Percentiles rank a stretch among this genome's conserved stretches.
These are phyloP conservation scores for Lepidochitona cinerea DNA, from an alignment of 2,888 invertebrate genomes.

Conservation along the genomic window DNA sequence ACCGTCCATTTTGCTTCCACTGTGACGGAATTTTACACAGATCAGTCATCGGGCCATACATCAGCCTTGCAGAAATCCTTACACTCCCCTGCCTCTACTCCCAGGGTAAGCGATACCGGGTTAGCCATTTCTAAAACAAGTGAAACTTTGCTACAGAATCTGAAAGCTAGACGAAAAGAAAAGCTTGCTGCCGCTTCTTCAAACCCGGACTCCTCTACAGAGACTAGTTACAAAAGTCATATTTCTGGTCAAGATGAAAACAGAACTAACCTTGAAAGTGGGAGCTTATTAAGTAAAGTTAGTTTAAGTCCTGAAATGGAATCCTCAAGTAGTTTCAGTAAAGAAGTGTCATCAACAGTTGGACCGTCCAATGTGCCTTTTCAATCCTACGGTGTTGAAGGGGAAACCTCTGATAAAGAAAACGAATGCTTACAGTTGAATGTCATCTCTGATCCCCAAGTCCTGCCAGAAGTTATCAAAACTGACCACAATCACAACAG, in stretches of 20 bases:
- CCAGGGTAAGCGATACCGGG: not conserved
- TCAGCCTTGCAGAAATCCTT: not conserved
- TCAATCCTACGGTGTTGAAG: slow-evolving; percentile 26
- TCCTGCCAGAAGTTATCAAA: not conserved
- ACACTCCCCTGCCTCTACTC: not conserved
- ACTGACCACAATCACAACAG: not conserved
- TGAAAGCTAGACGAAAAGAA: not conserved
- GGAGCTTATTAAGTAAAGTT: slow-evolving; percentile 45
- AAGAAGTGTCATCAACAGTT: not conserved
- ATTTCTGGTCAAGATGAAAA: not conserved
- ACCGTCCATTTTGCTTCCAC: slow-evolving; percentile 59
- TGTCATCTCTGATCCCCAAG: not conserved
- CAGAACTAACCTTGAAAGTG: not conserved
- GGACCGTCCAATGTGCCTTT: slow-evolving; percentile 35
- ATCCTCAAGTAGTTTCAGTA: slow-evolving; percentile 42
- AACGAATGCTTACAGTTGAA: not conserved
- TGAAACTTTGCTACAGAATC: not conserved
- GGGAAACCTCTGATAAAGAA: slow-evolving; percentile 1
- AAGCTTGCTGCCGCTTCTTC: not conserved
- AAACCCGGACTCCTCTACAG: too few relatives aligned
- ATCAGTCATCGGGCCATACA: not conserved
- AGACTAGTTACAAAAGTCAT: not conserved
- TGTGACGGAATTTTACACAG: slow-evolving; percentile 47
- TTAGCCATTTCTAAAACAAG: too few relatives aligned
- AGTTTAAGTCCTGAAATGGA: slow-evolving; percentile 48